A percentile compares a stretch with the other conserved stretches of the same genome.
Conservation (phyloP, 2,113 vertebrate species). For the Ciconia maguari region DNA sequence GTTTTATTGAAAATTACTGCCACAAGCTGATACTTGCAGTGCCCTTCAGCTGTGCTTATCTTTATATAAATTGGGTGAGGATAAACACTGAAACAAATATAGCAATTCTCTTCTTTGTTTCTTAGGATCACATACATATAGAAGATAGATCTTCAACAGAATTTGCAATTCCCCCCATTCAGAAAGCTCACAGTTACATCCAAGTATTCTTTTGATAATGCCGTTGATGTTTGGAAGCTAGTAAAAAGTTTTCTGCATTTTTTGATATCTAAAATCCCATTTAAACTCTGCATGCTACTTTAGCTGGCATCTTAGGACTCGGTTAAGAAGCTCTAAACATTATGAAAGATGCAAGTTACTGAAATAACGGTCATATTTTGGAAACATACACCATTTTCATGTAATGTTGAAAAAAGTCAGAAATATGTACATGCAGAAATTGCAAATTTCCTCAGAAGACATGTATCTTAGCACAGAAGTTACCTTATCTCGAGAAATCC, state of each 20-base stretch:
- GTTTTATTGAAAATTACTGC: neutral
- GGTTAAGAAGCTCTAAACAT: neutral
- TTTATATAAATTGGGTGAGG: neutral
- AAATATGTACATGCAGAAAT: neutral
- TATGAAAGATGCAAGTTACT: neutral
- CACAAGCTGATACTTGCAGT: neutral
- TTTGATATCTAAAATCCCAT: neutral
- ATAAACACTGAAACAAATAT: neutral
- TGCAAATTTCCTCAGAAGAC: neutral
- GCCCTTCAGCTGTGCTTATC: neutral
- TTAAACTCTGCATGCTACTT: neutral
- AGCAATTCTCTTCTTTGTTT: neutral
- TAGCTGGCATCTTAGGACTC: neutral
- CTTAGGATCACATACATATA: neutral
- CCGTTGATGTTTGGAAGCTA: neutral
- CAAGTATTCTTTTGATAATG: neutral
- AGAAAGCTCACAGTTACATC: neutral
- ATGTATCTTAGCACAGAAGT: neutral
- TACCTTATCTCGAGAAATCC: neutral
- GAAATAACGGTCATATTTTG: neutral
- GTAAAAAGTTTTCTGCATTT: neutral
- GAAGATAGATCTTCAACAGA: neutral
- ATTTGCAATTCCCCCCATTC: neutral
- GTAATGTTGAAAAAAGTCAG: neutral
- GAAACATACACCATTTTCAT: neutral